Evolutionary conservation across 1,140 invertebrate genomes (phyloP).

Genomic region (Gryon sp.): DNA sequence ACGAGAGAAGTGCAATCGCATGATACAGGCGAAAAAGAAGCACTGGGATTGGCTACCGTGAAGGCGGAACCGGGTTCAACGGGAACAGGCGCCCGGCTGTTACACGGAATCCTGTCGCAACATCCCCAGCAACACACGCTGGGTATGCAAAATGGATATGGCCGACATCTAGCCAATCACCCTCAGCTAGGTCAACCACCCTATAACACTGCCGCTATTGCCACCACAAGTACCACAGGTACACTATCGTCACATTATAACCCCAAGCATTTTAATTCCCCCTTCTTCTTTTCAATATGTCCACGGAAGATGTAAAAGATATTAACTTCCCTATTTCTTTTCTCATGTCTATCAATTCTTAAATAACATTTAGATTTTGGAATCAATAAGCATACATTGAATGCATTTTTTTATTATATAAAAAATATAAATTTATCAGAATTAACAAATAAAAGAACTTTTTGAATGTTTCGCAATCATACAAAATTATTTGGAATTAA

Average conservation of each 20-base stretch:
- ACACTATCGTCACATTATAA: slow-evolving; percentile 32
- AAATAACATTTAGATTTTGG: not conserved
- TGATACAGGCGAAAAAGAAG: slow-evolving; percentile 74
- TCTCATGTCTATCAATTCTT: not conserved
- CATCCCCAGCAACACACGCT: slow-evolving; percentile 78
- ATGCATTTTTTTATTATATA: too few species aligned
- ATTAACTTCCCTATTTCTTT: not conserved
- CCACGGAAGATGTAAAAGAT: too few species aligned
- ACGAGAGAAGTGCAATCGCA: slow-evolving; percentile 77
- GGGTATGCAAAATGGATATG: slow-evolving; percentile 74
- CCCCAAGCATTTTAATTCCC: not conserved
- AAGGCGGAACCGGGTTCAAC: slow-evolving; percentile 77
- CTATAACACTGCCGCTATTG: slow-evolving; percentile 76
- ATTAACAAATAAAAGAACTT: too few species aligned
- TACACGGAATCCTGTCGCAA: slow-evolving; percentile 83
- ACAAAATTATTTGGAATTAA: too few species aligned
- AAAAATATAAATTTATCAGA: too few species aligned
- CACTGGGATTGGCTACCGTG: slow-evolving; percentile 72
- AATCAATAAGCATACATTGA: too few species aligned
- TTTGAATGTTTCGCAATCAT: too few species aligned
- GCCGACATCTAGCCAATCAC: slow-evolving; percentile 74
- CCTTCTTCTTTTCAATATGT: not conserved
- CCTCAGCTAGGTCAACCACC: slow-evolving; percentile 74
- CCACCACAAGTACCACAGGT: slow-evolving; percentile 78
- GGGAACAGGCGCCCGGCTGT: slow-evolving; percentile 76